phyloP scores from a whole-genome alignment of 2,888 invertebrate species.

The Spodoptera picta region DNA sequence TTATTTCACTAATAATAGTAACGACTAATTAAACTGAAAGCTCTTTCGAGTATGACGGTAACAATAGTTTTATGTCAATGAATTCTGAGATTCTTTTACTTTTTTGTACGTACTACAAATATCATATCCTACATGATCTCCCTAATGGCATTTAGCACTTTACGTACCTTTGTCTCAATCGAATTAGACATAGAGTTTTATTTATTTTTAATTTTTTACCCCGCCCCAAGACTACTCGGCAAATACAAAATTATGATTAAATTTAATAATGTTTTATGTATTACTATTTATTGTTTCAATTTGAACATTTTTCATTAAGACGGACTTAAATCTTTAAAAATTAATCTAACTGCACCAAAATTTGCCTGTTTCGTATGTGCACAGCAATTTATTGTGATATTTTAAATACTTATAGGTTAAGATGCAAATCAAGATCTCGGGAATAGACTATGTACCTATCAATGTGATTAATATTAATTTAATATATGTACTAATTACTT shows the following conservation, averaged over 20 bases:
- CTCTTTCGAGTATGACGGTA: not conserved
- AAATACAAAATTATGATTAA: slow-evolving; percentile 41
- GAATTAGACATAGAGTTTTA: slow-evolving; percentile 22
- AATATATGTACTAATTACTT: slow-evolving; percentile 65
- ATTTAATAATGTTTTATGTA: slow-evolving; percentile 26
- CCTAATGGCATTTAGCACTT: slow-evolving; percentile 23
- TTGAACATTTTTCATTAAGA: slow-evolving; percentile 74
- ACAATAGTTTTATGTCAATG: slow-evolving; percentile 56
- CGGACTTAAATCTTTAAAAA: slow-evolving; percentile 75
- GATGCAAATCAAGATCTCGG: slow-evolving; percentile 83
- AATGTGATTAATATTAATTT: slow-evolving; percentile 82
- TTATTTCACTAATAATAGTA: not conserved
- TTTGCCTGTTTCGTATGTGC: slow-evolving; percentile 89
- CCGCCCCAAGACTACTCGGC: slow-evolving; percentile 59
- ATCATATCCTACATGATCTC: slow-evolving; percentile 42
- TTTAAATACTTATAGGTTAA: slow-evolving; percentile 87
- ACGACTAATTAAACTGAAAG: not conserved
- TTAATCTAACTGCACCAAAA: slow-evolving; percentile 88
- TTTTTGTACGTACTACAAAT: slow-evolving; percentile 15
- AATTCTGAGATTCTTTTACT: slow-evolving; percentile 49
- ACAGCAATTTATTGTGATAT: slow-evolving; percentile 89
- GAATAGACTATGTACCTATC: slow-evolving; percentile 84
- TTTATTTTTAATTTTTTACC: slow-evolving; percentile 11
- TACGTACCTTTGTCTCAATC: slow-evolving; percentile 17
- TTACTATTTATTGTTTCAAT: slow-evolving; percentile 27